Conservation (phyloP, 2,888 invertebrate genomes). For the Flexamia atlantica region DNA sequence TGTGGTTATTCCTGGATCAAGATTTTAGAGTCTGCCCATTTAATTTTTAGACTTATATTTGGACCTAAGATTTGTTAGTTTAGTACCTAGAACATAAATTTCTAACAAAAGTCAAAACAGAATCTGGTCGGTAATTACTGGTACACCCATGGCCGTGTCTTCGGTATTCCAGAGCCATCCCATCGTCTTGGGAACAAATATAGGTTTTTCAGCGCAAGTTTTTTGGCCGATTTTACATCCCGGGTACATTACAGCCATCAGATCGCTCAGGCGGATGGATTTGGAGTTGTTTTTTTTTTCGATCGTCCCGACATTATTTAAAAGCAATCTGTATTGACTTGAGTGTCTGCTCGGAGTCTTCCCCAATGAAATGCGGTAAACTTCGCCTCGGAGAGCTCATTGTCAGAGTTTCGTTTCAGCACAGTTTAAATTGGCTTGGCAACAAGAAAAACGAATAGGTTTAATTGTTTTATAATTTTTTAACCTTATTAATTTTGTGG, state of each 20-base stretch:
- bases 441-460: not conserved
- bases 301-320: not conserved
- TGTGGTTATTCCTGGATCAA: no score
- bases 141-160: slow-evolving; percentile 63
- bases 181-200: slow-evolving; percentile 67
- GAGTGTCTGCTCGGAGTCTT: slow-evolving; percentile 1
- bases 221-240: slow-evolving; percentile 66
- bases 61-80: no score
- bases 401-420: no score
- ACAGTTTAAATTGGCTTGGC: no score
- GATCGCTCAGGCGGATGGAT: slow-evolving; percentile 24
- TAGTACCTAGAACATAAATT: no score
- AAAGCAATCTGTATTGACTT: not conserved
- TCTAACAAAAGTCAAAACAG: no score
- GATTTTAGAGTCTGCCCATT: no score
- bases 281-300: not conserved
- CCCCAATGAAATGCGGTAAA: not conserved
- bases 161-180: slow-evolving; percentile 67
- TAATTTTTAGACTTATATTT: no score
- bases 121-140: slow-evolving; percentile 58
- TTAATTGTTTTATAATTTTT: not conserved
- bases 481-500: not conserved
- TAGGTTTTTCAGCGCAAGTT: slow-evolving; percentile 60
- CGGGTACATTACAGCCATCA: slow-evolving; percentile 67
- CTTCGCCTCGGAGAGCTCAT: slow-evolving; percentile 10